Conservation (phyloP, 2,797 vertebrate genomes). For the Kryptopterus vitreolus region DNA sequence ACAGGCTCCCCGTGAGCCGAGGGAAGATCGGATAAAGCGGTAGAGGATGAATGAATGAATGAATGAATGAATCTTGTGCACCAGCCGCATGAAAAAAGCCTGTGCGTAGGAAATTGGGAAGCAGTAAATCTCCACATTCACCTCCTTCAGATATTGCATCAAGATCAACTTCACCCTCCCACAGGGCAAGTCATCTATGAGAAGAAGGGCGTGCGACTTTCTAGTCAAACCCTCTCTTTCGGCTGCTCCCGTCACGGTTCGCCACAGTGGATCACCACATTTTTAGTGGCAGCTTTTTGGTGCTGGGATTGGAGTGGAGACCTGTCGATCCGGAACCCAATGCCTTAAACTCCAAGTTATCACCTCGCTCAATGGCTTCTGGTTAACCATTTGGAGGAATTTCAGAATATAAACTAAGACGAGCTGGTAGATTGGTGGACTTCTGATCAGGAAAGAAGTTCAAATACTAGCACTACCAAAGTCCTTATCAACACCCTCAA, state of each 20-base stretch:
- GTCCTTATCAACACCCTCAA: background rate
- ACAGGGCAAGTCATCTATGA: background rate
- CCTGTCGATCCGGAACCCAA: no score
- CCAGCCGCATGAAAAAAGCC: background rate
- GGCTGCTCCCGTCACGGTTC: no score
- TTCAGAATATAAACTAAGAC: background rate
- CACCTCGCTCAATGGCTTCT: no score
- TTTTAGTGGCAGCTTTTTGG: background rate
- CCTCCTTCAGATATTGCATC: background rate
- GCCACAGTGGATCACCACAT: no score
- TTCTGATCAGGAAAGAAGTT: background rate
- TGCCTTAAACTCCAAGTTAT: no score
- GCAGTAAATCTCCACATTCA: background rate
- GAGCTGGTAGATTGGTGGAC: background rate
- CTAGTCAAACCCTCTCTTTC: no score
- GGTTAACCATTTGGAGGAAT: no score
- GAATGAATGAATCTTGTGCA: no score
- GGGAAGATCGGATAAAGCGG: no score
- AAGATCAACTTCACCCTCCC: background rate
- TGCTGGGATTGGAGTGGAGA: no score
- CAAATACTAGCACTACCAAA: background rate
- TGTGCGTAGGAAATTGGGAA: background rate
- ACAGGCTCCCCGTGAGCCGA: no score
- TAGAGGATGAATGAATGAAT: no score
- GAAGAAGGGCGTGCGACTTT: background rate